Conservation (phyloP, 37 sponge, comb jelly and placozoan species). For the Bolinopsis microptera region DNA sequence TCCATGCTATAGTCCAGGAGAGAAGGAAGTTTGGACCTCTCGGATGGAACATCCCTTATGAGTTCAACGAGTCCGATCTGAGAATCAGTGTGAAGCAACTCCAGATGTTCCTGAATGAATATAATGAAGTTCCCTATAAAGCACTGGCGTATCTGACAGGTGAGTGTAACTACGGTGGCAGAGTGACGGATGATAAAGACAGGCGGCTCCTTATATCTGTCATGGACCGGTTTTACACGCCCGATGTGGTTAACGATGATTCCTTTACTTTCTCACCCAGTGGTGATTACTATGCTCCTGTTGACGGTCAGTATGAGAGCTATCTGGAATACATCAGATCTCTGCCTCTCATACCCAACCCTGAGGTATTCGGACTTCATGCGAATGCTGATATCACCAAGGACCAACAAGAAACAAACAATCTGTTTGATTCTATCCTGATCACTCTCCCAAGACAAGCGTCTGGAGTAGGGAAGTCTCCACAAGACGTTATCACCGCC, state of each 20-base stretch:
- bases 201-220: constrained; percentile 84
- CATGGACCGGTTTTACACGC: constrained; percentile 89
- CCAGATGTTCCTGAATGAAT: constrained; percentile 99
- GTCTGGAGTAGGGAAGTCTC: constrained; percentile 89
- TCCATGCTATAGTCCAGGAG: constrained; percentile 96
- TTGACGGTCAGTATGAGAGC: constrained; percentile 81
- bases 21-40: constrained; percentile 95
- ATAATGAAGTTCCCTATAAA: constrained; percentile 83
- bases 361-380: constrained; percentile 97
- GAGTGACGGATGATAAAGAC: constrained; percentile 98
- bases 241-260: constrained; percentile 75
- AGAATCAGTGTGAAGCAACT: constrained; percentile 92
- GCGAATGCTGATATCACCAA: constrained; percentile 99
- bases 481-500: constrained; percentile 90
- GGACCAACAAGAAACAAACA: constrained; percentile 92
- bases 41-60: constrained; percentile 98
- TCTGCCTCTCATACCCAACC: constrained; percentile 91
- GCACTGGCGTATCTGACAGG: constrained; percentile 95
- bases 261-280: constrained; percentile 86
- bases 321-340: constrained; percentile 89
- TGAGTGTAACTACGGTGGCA: constrained; percentile 97
- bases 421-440: constrained; percentile 91
- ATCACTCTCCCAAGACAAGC: constrained; percentile 87
- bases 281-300: constrained; percentile 87
- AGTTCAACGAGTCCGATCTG: constrained; percentile 97